Conservation (phyloP, 2,888 invertebrate species). For the Pherbina coryleti region DNA sequence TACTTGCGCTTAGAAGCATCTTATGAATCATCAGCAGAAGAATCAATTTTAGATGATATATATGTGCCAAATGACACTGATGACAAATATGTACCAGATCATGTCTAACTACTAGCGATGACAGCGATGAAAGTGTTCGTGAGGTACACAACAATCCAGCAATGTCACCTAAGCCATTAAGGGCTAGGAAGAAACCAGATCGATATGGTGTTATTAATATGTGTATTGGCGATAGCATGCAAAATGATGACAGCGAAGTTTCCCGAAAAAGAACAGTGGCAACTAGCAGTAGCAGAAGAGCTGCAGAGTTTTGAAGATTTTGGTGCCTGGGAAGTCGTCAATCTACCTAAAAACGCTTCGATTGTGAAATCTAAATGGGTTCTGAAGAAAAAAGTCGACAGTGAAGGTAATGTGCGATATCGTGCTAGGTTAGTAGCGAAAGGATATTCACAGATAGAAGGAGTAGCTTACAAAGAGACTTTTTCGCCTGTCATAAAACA, state of each 20-base stretch:
- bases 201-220: not conserved
- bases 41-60: not conserved
- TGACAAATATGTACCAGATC: too few relatives aligned
- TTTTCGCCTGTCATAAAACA: constrained; percentile 57
- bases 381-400: not conserved
- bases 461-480: constrained; percentile 56
- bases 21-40: not conserved
- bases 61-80: not conserved
- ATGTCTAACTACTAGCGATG: too few relatives aligned
- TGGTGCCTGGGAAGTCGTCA: not conserved
- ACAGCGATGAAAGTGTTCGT: not conserved
- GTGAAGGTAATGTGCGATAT: not conserved
- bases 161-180: not conserved
- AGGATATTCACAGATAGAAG: constrained; percentile 47
- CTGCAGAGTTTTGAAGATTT: not conserved
- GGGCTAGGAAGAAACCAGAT: not conserved
- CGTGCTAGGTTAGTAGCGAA: not conserved
- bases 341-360: not conserved
- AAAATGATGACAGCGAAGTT: not conserved
- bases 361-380: not conserved
- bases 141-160: not conserved
- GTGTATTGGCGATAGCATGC: not conserved
- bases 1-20: not conserved
- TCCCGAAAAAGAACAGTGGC: not conserved
- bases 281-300: not conserved